These are phyloP conservation scores for Biston stratarius DNA, from an alignment of 2,888 invertebrate species.

Conservation along the genomic window DNA sequence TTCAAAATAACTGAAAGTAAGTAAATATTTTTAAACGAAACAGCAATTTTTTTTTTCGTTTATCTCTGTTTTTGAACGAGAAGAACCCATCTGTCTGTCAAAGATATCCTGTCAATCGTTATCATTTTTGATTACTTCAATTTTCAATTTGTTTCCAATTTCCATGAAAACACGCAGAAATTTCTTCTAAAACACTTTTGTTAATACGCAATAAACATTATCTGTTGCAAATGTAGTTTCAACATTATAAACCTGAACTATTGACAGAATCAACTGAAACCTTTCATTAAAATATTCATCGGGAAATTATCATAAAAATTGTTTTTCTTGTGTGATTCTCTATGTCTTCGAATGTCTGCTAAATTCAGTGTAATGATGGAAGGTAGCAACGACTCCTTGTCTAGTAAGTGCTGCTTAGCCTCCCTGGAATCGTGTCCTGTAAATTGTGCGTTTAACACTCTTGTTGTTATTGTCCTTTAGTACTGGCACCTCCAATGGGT, in stretches of 20 bases:
- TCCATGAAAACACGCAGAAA: background rate
- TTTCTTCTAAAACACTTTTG: background rate
- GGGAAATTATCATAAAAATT: constrained; percentile 16
- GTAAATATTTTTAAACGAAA: background rate
- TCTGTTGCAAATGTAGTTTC: background rate
- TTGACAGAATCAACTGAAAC: constrained; percentile 6
- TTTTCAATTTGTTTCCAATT: constrained; percentile 6
- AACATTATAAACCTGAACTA: background rate
- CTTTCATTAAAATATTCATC: constrained; percentile 36
- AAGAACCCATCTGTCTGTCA: constrained; percentile 1
- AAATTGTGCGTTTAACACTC: constrained; percentile 35
- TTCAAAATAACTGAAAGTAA: too few relatives aligned
- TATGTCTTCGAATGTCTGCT: constrained; percentile 35
- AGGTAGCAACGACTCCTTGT: constrained; percentile 75
- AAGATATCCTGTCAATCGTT: constrained; percentile 10
- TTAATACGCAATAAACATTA: background rate
- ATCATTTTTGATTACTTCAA: background rate
- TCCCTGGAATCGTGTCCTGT: constrained; percentile 27
- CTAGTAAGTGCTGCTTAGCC: constrained; percentile 60
- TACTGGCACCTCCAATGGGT: constrained; percentile 68
- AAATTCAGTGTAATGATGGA: constrained; percentile 64
- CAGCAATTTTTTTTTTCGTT: background rate
- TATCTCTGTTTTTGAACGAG: constrained; percentile 2
- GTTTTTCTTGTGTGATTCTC: constrained; percentile 14
- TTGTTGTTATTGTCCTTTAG: constrained; percentile 54